These are phyloP conservation scores for Mesocricetus auratus DNA, from an alignment of 2,113 vertebrate species.

Conservation along the genomic window DNA sequence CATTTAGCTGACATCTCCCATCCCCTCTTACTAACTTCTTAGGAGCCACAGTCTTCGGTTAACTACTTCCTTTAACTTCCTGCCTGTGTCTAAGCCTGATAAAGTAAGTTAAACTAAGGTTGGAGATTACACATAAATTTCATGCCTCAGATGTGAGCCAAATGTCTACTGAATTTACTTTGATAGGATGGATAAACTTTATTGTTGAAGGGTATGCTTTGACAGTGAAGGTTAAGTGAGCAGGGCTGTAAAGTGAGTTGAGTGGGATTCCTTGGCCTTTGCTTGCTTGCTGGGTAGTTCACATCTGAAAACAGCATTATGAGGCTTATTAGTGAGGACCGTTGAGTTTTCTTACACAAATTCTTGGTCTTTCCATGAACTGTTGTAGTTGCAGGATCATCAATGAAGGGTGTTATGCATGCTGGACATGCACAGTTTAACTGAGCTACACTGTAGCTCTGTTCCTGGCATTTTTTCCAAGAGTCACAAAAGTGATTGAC, in stretches of 20 bases:
- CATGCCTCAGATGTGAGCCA: background rate
- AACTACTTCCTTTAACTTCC: background rate
- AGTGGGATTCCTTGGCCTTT: too few species aligned
- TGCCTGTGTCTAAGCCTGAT: background rate
- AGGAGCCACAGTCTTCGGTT: background rate
- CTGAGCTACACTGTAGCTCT: too few species aligned
- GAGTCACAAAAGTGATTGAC: background rate
- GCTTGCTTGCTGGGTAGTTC: background rate
- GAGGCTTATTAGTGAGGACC: background rate
- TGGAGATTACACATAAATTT: background rate
- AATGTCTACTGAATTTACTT: background rate
- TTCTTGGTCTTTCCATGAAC: background rate
- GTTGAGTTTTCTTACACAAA: background rate
- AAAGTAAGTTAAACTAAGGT: background rate
- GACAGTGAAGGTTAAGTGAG: background rate
- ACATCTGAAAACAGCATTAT: background rate
- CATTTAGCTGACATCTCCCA: background rate
- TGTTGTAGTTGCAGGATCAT: background rate
- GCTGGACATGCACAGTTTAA: too few species aligned
- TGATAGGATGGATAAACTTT: background rate
- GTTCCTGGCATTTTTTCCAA: background rate
- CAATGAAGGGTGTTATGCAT: accelerated
- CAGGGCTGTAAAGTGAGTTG: background rate
- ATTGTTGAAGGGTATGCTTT: background rate
- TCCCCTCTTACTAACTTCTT: background rate